Percentiles rank a stretch among this genome's conserved stretches.
These are phyloP conservation scores for Notiomystis cincta DNA, from an alignment of 2,113 vertebrate genomes.

Conservation along the genomic window DNA sequence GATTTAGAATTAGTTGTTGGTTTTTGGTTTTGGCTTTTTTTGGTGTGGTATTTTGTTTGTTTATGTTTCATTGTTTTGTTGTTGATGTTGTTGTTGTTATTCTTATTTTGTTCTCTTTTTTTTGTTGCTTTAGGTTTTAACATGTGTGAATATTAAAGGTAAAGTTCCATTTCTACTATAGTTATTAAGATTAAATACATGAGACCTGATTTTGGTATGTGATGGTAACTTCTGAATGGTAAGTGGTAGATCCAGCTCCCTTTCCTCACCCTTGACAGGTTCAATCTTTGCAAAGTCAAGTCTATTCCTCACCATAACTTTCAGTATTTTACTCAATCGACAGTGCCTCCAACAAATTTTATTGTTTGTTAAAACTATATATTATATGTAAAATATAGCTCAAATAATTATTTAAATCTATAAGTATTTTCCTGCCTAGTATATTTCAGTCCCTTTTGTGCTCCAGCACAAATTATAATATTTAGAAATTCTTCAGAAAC, in stretches of 20 bases:
- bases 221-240: not conserved
- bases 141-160: not conserved
- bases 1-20: too few species aligned
- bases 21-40: too few species aligned
- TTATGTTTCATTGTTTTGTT: too few species aligned
- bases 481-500: not conserved
- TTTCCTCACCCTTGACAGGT: not conserved
- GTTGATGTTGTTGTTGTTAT: too few species aligned
- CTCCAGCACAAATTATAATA: not conserved
- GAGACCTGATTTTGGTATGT: not conserved
- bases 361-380: not conserved
- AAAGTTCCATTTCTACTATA: not conserved
- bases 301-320: not conserved
- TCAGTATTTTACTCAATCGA: not conserved
- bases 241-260: not conserved
- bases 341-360: not conserved
- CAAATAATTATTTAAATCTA: not conserved
- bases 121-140: not conserved
- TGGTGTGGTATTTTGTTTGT: too few species aligned
- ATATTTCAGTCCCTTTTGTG: not conserved
- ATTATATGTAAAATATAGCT: not conserved
- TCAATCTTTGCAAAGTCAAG: not conserved
- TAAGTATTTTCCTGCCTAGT: not conserved
- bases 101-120: not conserved
- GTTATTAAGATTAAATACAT: not conserved